phyloP scores from a whole-genome alignment of 1,140 invertebrate genomes.

The Nylanderia fulva region DNA sequence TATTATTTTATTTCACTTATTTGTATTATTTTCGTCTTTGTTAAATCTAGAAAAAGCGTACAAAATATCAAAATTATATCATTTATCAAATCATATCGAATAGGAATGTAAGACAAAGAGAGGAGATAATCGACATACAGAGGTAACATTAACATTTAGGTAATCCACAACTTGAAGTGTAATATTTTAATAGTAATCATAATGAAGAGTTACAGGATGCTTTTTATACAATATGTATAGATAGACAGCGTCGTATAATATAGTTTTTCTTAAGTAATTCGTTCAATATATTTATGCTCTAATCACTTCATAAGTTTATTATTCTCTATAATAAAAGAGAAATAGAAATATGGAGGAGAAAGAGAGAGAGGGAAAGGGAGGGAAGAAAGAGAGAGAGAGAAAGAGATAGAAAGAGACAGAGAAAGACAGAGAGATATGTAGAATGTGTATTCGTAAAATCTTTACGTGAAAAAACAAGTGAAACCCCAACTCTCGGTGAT shows the following conservation, averaged over 20 bases:
- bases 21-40: neutral
- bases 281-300: slow-evolving; percentile 79
- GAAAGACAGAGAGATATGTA: slow-evolving; percentile 77
- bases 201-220: slow-evolving; percentile 83
- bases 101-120: slow-evolving; percentile 16
- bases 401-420: slow-evolving; percentile 53
- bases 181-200: slow-evolving; percentile 84
- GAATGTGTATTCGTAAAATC: slow-evolving; percentile 77
- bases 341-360: slow-evolving; percentile 65
- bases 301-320: slow-evolving; percentile 78
- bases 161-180: slow-evolving; percentile 73
- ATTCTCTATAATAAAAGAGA: slow-evolving; percentile 74
- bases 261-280: slow-evolving; percentile 80
- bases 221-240: slow-evolving; percentile 86
- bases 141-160: slow-evolving; percentile 14
- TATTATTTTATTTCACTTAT: neutral
- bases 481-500: slow-evolving; percentile 61
- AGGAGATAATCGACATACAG: slow-evolving; percentile 11
- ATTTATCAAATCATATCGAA: neutral
- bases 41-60: neutral
- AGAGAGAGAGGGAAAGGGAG: no score
- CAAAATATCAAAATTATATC: neutral
- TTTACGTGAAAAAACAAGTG: slow-evolving; percentile 73
- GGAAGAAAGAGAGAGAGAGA: slow-evolving; percentile 67
- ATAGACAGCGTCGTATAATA: slow-evolving; percentile 82